Percentiles rank a stretch among this genome's conserved stretches.
These are phyloP conservation scores for Nycticebus coucang DNA, from an alignment of 2,113 vertebrate genomes.

Conservation along the genomic window DNA sequence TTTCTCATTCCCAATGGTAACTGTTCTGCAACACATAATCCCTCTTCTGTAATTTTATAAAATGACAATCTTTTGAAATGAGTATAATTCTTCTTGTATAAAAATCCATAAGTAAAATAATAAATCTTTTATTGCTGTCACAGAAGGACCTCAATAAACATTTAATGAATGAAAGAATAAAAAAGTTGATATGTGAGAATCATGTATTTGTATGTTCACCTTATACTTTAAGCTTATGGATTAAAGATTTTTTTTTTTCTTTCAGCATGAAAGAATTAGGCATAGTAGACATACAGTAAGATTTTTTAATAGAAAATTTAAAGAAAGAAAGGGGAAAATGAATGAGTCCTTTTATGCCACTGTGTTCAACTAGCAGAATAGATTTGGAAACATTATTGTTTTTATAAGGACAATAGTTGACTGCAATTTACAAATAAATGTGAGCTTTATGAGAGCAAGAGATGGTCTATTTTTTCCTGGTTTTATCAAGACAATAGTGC, in stretches of 20 bases:
- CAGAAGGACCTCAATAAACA: not conserved
- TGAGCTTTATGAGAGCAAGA: not conserved
- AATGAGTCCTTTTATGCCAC: not conserved
- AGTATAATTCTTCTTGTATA: slow-evolving; percentile 18
- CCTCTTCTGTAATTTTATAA: slow-evolving; percentile 66
- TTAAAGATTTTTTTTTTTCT: not conserved
- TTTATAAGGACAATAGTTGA: not conserved
- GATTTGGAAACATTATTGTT: not conserved
- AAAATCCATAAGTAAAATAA: slow-evolving; percentile 65
- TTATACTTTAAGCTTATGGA: not conserved
- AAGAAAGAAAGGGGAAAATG: not conserved
- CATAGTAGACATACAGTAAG: not conserved
- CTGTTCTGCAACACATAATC: slow-evolving; percentile 71
- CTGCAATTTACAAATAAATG: not conserved
- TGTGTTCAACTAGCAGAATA: not conserved
- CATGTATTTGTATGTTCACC: not conserved
- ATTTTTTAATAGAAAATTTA: not conserved
- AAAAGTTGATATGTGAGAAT: not conserved
- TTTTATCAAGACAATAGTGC: not conserved
- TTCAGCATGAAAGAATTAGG: not conserved
- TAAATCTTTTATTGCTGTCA: not conserved
- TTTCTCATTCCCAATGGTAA: slow-evolving; percentile 68
- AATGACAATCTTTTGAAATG: slow-evolving; percentile 65
- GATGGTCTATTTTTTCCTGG: not conserved
- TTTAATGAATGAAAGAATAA: not conserved